phyloP scores from a whole-genome alignment of 64 coral and sea anemone genomes.

The Cladopsammia gracilis region DNA sequence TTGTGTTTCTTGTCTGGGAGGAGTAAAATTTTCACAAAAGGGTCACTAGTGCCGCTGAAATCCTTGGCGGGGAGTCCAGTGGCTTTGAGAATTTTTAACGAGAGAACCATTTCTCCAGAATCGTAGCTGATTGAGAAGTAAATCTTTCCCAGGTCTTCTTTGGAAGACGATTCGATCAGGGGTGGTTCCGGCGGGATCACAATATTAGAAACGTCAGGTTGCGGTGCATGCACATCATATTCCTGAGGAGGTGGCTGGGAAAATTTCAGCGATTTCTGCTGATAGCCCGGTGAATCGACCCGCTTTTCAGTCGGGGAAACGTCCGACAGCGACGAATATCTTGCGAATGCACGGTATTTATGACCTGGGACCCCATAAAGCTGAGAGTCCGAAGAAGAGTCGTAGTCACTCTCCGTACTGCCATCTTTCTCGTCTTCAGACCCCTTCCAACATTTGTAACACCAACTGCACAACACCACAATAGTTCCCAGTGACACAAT shows the following conservation, averaged over 20 bases:
- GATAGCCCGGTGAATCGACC: slow-evolving; percentile 44
- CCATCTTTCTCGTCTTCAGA: slow-evolving; percentile 31
- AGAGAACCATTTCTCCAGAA: slow-evolving; percentile 74
- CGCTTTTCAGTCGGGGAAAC: slow-evolving; percentile 1
- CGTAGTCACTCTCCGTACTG: slow-evolving; percentile 29
- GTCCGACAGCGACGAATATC: slow-evolving; percentile 4
- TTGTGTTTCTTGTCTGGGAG: slow-evolving; percentile 97
- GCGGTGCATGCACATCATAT: slow-evolving; percentile 80
- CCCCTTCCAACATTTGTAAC: slow-evolving; percentile 73
- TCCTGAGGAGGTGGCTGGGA: slow-evolving; percentile 74
- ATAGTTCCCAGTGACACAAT: slow-evolving; percentile 54
- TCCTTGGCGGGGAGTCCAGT: slow-evolving; percentile 92
- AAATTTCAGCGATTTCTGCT: slow-evolving; percentile 77
- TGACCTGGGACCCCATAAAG: slow-evolving; percentile 13
- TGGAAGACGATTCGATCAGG: slow-evolving; percentile 41
- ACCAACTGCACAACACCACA: slow-evolving; percentile 65
- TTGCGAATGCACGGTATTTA: slow-evolving; percentile 50
- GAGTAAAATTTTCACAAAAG: slow-evolving; percentile 92
- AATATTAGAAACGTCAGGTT: slow-evolving; percentile 68
- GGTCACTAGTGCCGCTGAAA: slow-evolving; percentile 97
- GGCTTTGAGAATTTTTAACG: slow-evolving; percentile 94
- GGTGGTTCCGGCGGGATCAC: slow-evolving; percentile 83
- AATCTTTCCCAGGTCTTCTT: slow-evolving; percentile 86
- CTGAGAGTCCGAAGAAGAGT: slow-evolving; percentile 59
- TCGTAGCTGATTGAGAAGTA: slow-evolving; percentile 94